These are phyloP conservation scores for Monopterus albus DNA, from an alignment of 2,113 vertebrate species.

Conservation along the genomic window DNA sequence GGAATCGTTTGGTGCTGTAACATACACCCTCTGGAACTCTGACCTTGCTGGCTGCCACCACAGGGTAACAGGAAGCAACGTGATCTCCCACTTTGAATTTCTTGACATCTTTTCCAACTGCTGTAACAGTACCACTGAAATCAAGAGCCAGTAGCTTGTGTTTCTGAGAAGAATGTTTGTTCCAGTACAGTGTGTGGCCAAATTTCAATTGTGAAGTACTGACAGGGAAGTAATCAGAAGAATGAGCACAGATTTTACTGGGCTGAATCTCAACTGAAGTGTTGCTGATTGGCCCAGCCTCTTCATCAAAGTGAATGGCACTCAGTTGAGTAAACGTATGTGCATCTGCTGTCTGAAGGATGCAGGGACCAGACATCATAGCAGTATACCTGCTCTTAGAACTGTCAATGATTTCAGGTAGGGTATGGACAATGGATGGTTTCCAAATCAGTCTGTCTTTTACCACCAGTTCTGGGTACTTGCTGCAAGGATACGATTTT, in stretches of 20 bases:
- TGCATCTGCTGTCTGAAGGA: slow-evolving; percentile 82
- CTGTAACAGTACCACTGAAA: slow-evolving; percentile 86
- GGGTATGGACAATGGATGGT: slow-evolving; percentile 78
- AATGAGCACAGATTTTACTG: slow-evolving; percentile 85
- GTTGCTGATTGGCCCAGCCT: slow-evolving; percentile 38
- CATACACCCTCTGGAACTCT: slow-evolving; percentile 82
- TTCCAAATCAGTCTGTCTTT: slow-evolving; percentile 77
- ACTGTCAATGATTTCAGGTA: slow-evolving; percentile 43
- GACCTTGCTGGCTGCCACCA: slow-evolving; percentile 79
- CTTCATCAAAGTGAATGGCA: slow-evolving; percentile 60
- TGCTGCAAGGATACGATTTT: slow-evolving; percentile 68
- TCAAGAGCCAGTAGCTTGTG: slow-evolving; percentile 86
- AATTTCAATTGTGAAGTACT: slow-evolving; percentile 82
- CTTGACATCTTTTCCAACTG: slow-evolving; percentile 80
- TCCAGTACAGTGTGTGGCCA: slow-evolving; percentile 86
- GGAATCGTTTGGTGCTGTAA: slow-evolving; percentile 80
- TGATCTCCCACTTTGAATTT: slow-evolving; percentile 87
- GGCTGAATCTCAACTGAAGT: slow-evolving; percentile 80
- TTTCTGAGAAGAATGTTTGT: slow-evolving; percentile 77
- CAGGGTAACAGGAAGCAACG: slow-evolving; percentile 85
- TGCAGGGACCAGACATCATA: slow-evolving; percentile 59
- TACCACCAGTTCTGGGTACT: slow-evolving; percentile 84
- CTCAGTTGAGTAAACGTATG: slow-evolving; percentile 76
- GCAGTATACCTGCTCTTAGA: slow-evolving; percentile 10
- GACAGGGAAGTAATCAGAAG: slow-evolving; percentile 89